Conservation (phyloP, 2,888 invertebrate genomes). For the Sinohyriopsis cumingii region DNA sequence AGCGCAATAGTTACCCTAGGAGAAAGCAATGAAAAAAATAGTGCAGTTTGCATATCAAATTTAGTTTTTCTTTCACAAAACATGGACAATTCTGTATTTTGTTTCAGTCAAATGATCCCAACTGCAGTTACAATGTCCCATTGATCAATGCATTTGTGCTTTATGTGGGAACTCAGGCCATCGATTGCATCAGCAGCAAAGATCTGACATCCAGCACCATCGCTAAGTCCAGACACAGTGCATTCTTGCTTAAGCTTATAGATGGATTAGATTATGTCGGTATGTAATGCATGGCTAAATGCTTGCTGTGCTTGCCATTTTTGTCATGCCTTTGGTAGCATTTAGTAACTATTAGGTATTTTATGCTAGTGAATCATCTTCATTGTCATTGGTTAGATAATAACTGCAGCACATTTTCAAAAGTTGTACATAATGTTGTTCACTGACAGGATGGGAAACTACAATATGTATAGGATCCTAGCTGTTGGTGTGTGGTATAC, state of each 20-base stretch:
- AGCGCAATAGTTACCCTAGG: too few species aligned
- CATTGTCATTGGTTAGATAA: too few species aligned
- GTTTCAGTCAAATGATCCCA: slow-evolving; percentile 77
- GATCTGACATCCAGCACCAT: slow-evolving; percentile 86
- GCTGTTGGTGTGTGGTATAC: too few species aligned
- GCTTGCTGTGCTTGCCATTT: too few species aligned
- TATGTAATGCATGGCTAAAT: neutral
- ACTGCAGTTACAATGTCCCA: slow-evolving; percentile 87
- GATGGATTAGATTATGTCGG: slow-evolving; percentile 95
- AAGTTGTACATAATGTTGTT: too few species aligned
- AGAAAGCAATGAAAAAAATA: neutral
- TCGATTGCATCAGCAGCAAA: slow-evolving; percentile 90
- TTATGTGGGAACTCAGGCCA: slow-evolving; percentile 98
- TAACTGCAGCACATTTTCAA: too few species aligned
- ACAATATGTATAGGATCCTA: too few species aligned
- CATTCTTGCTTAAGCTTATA: slow-evolving; percentile 98
- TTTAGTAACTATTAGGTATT: too few species aligned
- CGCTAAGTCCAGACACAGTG: slow-evolving; percentile 96
- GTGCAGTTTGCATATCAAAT: neutral
- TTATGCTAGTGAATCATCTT: too few species aligned
- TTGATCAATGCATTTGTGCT: slow-evolving; percentile 98
- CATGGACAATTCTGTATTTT: neutral
- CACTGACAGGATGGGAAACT: too few species aligned
- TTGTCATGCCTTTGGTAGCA: too few species aligned
- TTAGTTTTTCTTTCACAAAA: neutral